Percentiles rank a stretch among this genome's conserved stretches.
These are phyloP conservation scores for Macropus fuliginosus DNA, from an alignment of 2,797 vertebrate genomes.

Conservation along the genomic window DNA sequence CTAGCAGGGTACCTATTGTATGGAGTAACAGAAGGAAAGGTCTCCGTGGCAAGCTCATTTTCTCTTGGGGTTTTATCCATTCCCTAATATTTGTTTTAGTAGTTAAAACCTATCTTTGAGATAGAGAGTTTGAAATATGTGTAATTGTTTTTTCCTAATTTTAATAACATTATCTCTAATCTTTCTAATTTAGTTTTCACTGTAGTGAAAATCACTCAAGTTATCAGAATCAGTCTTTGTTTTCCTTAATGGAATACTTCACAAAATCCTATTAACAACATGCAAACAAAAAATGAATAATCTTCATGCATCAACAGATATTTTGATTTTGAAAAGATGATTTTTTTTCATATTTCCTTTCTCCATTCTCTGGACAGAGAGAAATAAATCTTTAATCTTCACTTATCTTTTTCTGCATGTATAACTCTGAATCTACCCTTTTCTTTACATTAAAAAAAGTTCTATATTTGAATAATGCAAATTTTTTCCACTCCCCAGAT, in stretches of 20 bases:
- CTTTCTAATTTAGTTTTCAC: slow-evolving; percentile 39
- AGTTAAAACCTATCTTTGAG: slow-evolving; percentile 42
- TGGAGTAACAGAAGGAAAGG: slow-evolving; percentile 18
- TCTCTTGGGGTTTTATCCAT: slow-evolving; percentile 43
- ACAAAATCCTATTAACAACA: slow-evolving; percentile 10
- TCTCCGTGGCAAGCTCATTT: slow-evolving; percentile 46
- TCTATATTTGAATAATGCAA: slow-evolving; percentile 21
- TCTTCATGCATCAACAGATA: slow-evolving; percentile 26
- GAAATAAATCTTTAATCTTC: slow-evolving; percentile 24
- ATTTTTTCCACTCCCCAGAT: slow-evolving; percentile 28
- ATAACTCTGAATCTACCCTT: background rate
- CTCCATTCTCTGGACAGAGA: slow-evolving; percentile 11
- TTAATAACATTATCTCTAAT: slow-evolving; percentile 30
- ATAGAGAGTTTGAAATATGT: slow-evolving; percentile 34
- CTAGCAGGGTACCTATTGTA: slow-evolving; percentile 36
- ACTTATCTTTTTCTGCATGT: background rate
- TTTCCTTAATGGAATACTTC: slow-evolving; percentile 46
- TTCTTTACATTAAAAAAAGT: slow-evolving; percentile 23
- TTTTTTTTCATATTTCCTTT: background rate
- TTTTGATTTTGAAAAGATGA: slow-evolving; percentile 1
- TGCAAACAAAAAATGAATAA: slow-evolving; percentile 2
- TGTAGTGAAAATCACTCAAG: slow-evolving; percentile 12
- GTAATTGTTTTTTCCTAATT: slow-evolving; percentile 45
- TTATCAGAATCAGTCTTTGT: slow-evolving; percentile 37
- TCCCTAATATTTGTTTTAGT: slow-evolving; percentile 33